Evolutionary conservation across 2,888 invertebrate genomes (phyloP), one percentile per base, ranked within the genome.

Genomic region (Hypsopygia costalis): DNA sequence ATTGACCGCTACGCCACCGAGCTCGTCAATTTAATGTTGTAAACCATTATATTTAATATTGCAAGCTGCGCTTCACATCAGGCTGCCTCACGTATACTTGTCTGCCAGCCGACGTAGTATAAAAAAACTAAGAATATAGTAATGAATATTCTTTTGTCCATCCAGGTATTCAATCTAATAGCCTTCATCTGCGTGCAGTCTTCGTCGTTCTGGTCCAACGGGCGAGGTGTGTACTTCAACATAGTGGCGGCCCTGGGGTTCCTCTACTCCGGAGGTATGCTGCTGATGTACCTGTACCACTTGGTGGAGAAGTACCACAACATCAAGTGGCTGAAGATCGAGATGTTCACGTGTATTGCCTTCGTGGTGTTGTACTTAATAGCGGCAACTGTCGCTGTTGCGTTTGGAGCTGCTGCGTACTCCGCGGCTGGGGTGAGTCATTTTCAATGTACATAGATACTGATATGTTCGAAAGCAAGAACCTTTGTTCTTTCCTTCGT

Each of bases 241-340:
- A 91, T 93, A 11, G 93, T 97, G 11, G 91, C 96, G 0, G 93
- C 94, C 89, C 87, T 91, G 1, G 96, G 94, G 6, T 93, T 97
- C 55, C 94, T 94, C 92, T 92, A 94, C 62, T 94, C 95, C 0
- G 91, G 92, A 0, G 90, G 92, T 35, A 73, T 97, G 35, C 85
- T 97, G 3, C 82, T 91, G 0, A 86, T 95, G 36, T 97, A 97
- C 70, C 65, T 95, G 35, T 95, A 95, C 75, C 97, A 97, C 68
- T 81, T 96, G 3, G 91, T 97, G 33, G 97, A 97, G 76, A 94
- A 93, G 63, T 92, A 94, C 59, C 93, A 93, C 65, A 93, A 92
- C 66, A 91, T 97, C 53, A 96, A 95, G 11, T 97, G 97, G 97
- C 79, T 96, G 44, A 93, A 94, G 73, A 92, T 94, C 51, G 96